phyloP scores from a whole-genome alignment of 1,140 invertebrate species.

The Contarinia nasturtii region DNA sequence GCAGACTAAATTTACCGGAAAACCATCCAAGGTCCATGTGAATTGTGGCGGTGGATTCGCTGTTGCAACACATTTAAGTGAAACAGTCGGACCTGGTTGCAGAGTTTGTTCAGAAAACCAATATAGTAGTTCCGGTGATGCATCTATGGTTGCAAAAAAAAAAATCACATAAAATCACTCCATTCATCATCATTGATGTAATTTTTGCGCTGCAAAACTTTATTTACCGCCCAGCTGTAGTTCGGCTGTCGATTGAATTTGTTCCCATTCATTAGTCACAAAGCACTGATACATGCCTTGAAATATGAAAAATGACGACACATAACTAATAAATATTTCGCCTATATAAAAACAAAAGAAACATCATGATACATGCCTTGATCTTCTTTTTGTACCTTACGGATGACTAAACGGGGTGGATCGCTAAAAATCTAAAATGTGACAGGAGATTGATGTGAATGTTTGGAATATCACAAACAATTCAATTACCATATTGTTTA shows the following conservation, averaged over 20 bases:
- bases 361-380: conserved; percentile 63
- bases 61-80: conserved; percentile 75
- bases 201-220: conserved; percentile 7
- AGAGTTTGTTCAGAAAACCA: conserved; percentile 81
- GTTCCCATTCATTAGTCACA: conserved; percentile 65
- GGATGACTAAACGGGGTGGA: conserved; percentile 20
- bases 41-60: conserved; percentile 82
- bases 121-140: conserved; percentile 65
- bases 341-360: too few species aligned
- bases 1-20: conserved; percentile 36
- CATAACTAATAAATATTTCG: background rate
- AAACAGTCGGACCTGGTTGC: conserved; percentile 70
- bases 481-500: too few species aligned
- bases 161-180: too few species aligned
- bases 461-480: background rate
- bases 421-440: conserved; percentile 8
- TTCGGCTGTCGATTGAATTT: conserved; percentile 65
- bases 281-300: conserved; percentile 89
- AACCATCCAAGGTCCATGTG: conserved; percentile 72
- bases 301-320: background rate
- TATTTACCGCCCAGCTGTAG: conserved; percentile 69
- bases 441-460: background rate
- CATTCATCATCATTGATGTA: too few species aligned
- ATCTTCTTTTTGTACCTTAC: conserved; percentile 23
- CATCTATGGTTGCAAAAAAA: conserved; percentile 31